Base-by-base conservation (phyloP, 1,140 invertebrate species). In the Teleogryllus occipitalis region DNA sequence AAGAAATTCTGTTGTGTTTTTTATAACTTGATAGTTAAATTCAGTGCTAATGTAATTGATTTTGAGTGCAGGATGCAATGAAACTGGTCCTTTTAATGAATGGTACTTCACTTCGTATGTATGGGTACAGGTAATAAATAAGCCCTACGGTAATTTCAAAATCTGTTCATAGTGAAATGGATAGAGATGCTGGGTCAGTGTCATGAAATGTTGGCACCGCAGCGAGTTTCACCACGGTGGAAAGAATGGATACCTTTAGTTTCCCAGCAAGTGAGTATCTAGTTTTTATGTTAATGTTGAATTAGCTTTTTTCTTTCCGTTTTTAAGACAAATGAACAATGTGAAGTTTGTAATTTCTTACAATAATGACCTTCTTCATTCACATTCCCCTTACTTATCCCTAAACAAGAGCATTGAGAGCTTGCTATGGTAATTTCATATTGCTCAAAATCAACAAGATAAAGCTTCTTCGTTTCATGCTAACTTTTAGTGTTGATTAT, bases 221-320 rank as follows among this genome's bases (percentile, higher is more conserved):
- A 78, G n/a, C 77, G 47, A 27, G 49, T 22, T 49, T 49, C 73
- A 7, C 21, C 49, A 10, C 22, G 80, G 22, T 81, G 80, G 80
- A 81, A 82, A 77, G 83, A 85, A 47, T 84, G 83, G 83, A 79
- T 83, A 12, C 84, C 83, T 12, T 74, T 84, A 14, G 72, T 80
- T n/a, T 78, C 83, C 18, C 84, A 84, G 79, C 84, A 84, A 82
- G 84, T 84, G 72, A 74, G 18, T 74, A 18, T 74, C 72, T n/a
- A n/a, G 18, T 74, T 18, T 74, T 74, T 74, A n/a, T 74, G 18
- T 74, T 74, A n/a, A n/a, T 74, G 21, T 74, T 74, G 72, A 74
- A n/a, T 18, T 18, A 18, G 18, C 21, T n/a, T 1, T 74, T 74
- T 21, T n/a, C 18, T 21, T 18, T 74, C 72, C 72, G 72, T 74